These are phyloP conservation scores for Brachionus rotundiformis DNA, from an alignment of 1,140 invertebrate species.

Conservation along the genomic window DNA sequence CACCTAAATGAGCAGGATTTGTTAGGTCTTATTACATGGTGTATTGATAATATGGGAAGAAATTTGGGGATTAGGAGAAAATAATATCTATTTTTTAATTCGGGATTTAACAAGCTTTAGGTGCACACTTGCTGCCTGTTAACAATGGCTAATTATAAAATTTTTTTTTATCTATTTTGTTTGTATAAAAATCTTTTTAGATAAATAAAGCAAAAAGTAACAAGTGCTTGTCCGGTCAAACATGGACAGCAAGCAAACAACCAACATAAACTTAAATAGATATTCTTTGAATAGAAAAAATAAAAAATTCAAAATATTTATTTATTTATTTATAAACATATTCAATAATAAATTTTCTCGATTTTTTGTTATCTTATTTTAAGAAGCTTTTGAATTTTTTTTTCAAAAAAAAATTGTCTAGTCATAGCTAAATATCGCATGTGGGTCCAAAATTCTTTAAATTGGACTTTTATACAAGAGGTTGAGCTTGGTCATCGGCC, in stretches of 20 bases:
- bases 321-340: no score
- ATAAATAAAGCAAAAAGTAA: no score
- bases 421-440: neutral
- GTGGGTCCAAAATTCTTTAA: neutral
- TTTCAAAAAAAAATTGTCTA: neutral
- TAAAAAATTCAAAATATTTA: no score
- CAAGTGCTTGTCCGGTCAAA: no score
- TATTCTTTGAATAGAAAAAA: no score
- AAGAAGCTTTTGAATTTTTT: conserved; percentile 1
- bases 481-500: no score
- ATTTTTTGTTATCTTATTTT: conserved; percentile 3
- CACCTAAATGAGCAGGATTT: neutral
- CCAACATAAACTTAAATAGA: no score
- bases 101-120: neutral
- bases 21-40: neutral
- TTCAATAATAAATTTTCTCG: neutral
- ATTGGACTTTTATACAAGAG: neutral
- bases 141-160: no score
- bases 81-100: neutral
- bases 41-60: neutral
- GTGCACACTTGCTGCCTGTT: no score
- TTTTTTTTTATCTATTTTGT: no score
- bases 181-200: no score
- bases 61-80: neutral
- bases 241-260: no score